These are phyloP conservation scores for Sinodicranocentrus sp. DNA, from an alignment of 2,888 invertebrate species.

Conservation along the genomic window DNA sequence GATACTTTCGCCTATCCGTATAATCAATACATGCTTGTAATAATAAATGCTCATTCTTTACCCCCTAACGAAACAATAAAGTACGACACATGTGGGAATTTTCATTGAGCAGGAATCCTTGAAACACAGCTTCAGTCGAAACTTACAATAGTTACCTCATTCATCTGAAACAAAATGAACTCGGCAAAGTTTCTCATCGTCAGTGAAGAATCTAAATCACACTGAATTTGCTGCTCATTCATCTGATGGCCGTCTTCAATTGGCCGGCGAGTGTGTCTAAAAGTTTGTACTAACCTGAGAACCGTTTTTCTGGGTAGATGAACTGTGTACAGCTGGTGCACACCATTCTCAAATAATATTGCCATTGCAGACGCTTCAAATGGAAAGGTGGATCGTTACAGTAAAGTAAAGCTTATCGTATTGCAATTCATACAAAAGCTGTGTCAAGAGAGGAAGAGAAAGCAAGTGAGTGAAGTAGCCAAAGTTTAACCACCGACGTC, in stretches of 20 bases:
- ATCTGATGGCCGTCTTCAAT: background rate
- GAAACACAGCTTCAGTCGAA: too few species aligned
- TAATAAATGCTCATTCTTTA: too few species aligned
- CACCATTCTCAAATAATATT: background rate
- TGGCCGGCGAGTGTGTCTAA: background rate
- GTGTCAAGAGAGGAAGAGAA: background rate
- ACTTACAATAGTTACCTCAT: too few species aligned
- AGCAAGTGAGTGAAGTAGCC: background rate
- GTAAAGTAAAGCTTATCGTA: background rate
- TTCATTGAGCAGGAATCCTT: too few species aligned
- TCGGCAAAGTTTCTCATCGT: too few species aligned
- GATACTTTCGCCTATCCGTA: too few species aligned
- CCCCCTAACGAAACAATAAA: too few species aligned
- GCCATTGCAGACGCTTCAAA: background rate
- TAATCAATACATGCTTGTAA: too few species aligned
- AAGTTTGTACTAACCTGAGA: background rate
- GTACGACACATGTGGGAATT: too few species aligned
- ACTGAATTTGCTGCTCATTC: slow-evolving; percentile 4
- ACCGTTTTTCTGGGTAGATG: slow-evolving; percentile 11
- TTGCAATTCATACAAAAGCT: background rate
- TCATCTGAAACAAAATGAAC: too few species aligned
- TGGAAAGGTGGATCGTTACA: background rate
- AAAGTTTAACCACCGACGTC: slow-evolving; percentile 2
- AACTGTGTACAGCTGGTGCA: slow-evolving; percentile 14
- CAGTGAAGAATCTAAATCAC: too few species aligned